Evolutionary conservation across 2,797 vertebrate species (phyloP).

Genomic region (Chiroxiphia lanceolata): DNA sequence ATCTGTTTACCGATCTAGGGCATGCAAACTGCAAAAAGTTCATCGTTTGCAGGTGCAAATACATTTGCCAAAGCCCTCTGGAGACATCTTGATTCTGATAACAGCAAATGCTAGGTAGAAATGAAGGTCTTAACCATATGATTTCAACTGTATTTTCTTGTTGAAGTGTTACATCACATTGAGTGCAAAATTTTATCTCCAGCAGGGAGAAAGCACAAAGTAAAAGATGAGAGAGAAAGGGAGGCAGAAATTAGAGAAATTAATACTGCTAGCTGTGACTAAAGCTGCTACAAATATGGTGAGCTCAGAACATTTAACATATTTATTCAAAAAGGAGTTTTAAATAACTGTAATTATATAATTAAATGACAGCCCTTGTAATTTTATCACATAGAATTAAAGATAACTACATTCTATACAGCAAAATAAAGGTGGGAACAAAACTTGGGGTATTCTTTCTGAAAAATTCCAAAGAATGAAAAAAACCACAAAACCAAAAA

Average conservation of each 20-base stretch:
- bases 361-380: not conserved
- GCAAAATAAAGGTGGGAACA: not conserved
- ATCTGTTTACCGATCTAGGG: not conserved
- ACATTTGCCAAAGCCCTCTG: not conserved
- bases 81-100: not conserved
- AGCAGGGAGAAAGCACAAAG: not conserved
- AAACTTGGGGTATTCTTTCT: not conserved
- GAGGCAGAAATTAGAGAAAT: conserved; percentile 12
- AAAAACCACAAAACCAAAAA: not conserved
- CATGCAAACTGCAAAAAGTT: not conserved
- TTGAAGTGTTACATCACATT: not conserved
- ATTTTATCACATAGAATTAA: not conserved
- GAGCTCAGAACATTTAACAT: not conserved
- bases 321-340: not conserved
- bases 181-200: not conserved
- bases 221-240: not conserved
- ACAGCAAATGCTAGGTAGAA: not conserved
- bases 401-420: not conserved
- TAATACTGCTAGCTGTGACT: conserved; percentile 12
- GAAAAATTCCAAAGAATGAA: not conserved
- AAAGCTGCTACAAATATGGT: not conserved
- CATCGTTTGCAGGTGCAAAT: conserved; percentile 7
- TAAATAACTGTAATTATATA: conserved; percentile 10
- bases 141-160: not conserved
- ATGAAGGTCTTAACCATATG: not conserved